phyloP scores from a whole-genome alignment of 2,888 invertebrate genomes.

The Brachylomia viminalis region DNA sequence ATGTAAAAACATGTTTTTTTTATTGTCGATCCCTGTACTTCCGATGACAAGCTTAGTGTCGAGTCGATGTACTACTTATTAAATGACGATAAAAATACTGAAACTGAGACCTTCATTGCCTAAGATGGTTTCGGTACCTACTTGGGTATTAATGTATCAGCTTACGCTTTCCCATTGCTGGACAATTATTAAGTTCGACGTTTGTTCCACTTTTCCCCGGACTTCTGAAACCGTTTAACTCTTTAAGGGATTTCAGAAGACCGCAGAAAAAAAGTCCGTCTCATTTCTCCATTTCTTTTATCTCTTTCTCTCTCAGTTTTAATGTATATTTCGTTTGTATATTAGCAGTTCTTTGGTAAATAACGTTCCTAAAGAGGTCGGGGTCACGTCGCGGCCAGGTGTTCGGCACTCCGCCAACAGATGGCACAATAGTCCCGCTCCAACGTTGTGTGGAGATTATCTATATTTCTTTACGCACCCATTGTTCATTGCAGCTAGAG shows the following conservation, averaged over 20 bases:
- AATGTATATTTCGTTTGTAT: conserved; percentile 56
- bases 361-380: conserved; percentile 72
- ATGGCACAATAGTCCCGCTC: conserved; percentile 80
- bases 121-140: not conserved
- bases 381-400: conserved; percentile 74
- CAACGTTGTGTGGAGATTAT: conserved; percentile 56
- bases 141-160: not conserved
- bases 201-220: not conserved
- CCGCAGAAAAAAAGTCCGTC: not conserved
- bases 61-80: not conserved
- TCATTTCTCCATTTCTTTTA: not conserved
- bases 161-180: not conserved
- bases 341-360: conserved; percentile 66
- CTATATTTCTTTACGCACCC: conserved; percentile 56
- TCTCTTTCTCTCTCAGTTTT: not conserved
- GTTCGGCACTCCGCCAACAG: conserved; percentile 86
- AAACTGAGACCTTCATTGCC: not conserved
- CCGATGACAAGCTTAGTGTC: conserved; percentile 29
- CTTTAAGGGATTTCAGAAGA: not conserved
- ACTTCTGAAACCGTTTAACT: not conserved
- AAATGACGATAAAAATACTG: not conserved
- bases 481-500: conserved; percentile 39
- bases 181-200: not conserved
- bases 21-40: not conserved
- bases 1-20: conserved; percentile 14